Percentiles rank a stretch among this genome's conserved stretches.
Conservation (phyloP, 2,888 invertebrate species). For the Eupelmus urozonus region DNA sequence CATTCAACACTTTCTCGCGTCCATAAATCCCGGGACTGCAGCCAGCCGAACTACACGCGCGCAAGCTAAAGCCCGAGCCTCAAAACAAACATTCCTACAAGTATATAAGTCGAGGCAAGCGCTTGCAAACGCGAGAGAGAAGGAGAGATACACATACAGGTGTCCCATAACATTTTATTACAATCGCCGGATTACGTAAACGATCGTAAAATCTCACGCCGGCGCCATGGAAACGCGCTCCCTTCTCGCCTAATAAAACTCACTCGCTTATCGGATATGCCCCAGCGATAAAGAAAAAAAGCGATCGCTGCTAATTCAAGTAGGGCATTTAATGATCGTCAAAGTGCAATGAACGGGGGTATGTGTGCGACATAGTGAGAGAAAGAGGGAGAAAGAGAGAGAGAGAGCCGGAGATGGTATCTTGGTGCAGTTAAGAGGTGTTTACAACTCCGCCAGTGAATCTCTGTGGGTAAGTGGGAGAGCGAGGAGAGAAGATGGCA, state of each 20-base stretch:
- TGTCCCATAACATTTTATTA: constrained; percentile 60
- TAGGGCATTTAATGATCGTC: too few relatives aligned
- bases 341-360: too few relatives aligned
- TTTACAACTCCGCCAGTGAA: constrained; percentile 77
- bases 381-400: constrained; percentile 65
- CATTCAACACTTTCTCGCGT: constrained; percentile 5
- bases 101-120: background rate
- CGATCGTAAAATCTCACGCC: constrained; percentile 38
- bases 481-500: constrained; percentile 74
- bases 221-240: constrained; percentile 22
- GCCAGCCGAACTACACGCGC: too few relatives aligned
- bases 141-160: constrained; percentile 38
- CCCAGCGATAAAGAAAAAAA: constrained; percentile 13
- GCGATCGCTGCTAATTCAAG: too few relatives aligned
- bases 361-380: too few relatives aligned
- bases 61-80: background rate
- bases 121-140: background rate
- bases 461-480: constrained; percentile 75
- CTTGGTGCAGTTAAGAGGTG: constrained; percentile 77
- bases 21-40: background rate
- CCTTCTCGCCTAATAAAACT: constrained; percentile 34
- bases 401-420: constrained; percentile 71
- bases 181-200: constrained; percentile 53
- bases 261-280: background rate
- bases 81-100: background rate